A percentile compares a stretch with the other conserved stretches of the same genome.
phyloP scores from a whole-genome alignment of 2,113 vertebrate genomes.

The Oncorhynchus masou region DNA sequence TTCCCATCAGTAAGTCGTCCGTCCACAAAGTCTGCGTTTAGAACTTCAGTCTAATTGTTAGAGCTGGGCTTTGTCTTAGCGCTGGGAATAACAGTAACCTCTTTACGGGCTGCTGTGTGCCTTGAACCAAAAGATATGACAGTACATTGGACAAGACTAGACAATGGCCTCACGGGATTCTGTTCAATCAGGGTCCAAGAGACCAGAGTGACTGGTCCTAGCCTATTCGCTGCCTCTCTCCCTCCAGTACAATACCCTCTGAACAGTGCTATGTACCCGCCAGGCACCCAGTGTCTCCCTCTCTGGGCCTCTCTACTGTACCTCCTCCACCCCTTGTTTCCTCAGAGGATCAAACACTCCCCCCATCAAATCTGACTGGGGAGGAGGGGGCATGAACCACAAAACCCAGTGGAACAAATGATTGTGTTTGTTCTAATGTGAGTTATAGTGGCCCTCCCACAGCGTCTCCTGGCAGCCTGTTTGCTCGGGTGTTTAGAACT shows the following conservation, averaged over 20 bases:
- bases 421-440: conserved; percentile 29
- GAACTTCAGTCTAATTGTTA: conserved; percentile 64
- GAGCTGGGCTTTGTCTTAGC: conserved; percentile 57
- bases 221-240: background rate
- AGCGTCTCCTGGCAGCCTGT: conserved; percentile 16
- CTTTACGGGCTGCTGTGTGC: background rate
- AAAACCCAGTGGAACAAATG: conserved; percentile 37
- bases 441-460: conserved; percentile 30
- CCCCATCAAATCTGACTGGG: background rate
- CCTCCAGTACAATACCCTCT: background rate
- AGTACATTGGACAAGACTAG: background rate
- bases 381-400: conserved; percentile 12
- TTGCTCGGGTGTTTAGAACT: background rate
- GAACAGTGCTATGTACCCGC: background rate
- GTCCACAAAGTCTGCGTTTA: conserved; percentile 61
- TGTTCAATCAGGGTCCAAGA: no score
- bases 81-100: conserved; percentile 54
- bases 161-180: background rate
- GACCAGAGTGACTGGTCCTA: background rate
- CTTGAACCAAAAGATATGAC: background rate
- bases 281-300: background rate
- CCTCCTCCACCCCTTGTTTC: background rate
- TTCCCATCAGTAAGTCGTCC: conserved; percentile 64
- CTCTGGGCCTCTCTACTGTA: background rate
- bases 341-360: background rate